Evolutionary conservation across 2,888 invertebrate genomes (phyloP), one percentile per base, ranked within the genome.

Genomic region (Maniola hyperantus): DNA sequence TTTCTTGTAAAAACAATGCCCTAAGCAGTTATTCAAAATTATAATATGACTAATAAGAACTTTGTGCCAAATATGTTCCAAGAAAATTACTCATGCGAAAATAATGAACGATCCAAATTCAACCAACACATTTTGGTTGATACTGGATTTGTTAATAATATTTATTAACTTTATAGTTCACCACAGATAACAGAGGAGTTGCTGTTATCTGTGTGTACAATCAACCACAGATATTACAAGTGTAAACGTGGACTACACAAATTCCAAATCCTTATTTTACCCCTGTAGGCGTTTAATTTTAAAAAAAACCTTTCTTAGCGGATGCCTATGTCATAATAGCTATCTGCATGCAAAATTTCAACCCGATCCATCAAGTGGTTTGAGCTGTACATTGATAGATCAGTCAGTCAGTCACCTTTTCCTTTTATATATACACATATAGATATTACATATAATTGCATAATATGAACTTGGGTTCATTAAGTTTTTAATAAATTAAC

Each of bases 101-200:
- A 48, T 26, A 20, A 50, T 50, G 20, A 50, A 46, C 2, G 15
- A 20, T 11, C 42, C 36, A 42, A 57, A 20, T 42, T 18, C 18
- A 57, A 20, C 57, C 57, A 42, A 57, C 20, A 20, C 13, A 0
- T 20, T 13, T 39, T 42, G 20, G 57, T 57, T 57, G 18, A 57
- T 20, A 57, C 57, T 13, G 10, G 57, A 20, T 57, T 57, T 18
- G 5, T 18, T 55, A n/a, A 34, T 26, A 54, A 15, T 36, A 55
- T 55, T 36, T 55, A 18, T 11, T 55, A 8, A 55, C 15, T 55
- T 36, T 15, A 36, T 20, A 11, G 33, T 53, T 34, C 53, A 33
- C 13, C 4, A 34, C 53, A 51, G 26, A 51, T 51, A 13, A 13
- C 26, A 34, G 4, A 44, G 13, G 4, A 44, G 13, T 5, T 46